These are phyloP conservation scores for Cynocephalus volans DNA, from an alignment of 2,113 vertebrate genomes.

Conservation along the genomic window DNA sequence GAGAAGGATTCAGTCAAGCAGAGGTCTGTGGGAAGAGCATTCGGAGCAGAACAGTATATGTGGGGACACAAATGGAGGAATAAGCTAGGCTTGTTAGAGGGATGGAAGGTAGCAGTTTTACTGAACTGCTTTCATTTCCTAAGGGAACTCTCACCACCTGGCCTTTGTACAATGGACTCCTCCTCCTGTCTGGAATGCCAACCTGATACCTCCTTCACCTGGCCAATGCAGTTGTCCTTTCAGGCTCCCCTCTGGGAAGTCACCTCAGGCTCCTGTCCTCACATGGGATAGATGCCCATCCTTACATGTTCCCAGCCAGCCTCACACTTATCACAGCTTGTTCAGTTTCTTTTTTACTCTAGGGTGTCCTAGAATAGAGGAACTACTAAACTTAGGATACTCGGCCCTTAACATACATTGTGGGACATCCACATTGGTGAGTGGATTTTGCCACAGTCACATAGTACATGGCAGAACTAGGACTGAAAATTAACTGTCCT, in stretches of 20 bases:
- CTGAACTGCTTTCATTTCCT: neutral
- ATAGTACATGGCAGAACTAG: conserved; percentile 4
- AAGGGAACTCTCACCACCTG: neutral
- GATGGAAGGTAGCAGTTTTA: neutral
- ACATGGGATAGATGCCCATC: neutral
- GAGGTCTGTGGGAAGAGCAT: neutral
- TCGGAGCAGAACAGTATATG: neutral
- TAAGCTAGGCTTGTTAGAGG: neutral
- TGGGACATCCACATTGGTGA: neutral
- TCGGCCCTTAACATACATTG: neutral
- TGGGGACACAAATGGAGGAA: neutral
- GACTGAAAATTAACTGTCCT: neutral
- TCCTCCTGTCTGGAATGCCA: neutral
- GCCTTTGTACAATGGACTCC: neutral
- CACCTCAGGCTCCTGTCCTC: neutral
- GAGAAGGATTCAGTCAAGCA: neutral
- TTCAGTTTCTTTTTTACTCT: neutral
- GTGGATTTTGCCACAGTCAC: neutral
- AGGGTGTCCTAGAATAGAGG: neutral
- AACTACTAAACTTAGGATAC: neutral
- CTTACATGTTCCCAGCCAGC: neutral
- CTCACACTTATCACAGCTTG: neutral
- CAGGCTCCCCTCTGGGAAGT: neutral
- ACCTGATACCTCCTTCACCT: neutral
- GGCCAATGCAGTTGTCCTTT: neutral